Base-by-base conservation (phyloP, 2,113 vertebrate genomes). In the Bettongia penicillata region DNA sequence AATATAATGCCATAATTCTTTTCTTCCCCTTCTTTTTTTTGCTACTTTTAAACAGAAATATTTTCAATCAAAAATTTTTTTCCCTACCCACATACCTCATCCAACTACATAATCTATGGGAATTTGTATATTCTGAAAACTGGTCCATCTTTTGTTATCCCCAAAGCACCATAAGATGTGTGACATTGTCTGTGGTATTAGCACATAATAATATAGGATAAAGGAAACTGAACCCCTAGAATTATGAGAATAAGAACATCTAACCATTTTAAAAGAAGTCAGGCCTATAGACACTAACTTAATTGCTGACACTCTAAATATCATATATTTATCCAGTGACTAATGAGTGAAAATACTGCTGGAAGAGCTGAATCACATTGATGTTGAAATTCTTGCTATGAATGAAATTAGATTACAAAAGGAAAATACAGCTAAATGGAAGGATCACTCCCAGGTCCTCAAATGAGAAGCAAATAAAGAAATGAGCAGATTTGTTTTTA, bases 1-100 rank as follows among this genome's bases (percentile, higher is more conserved):
- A 94, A 23, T 47, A 91, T 89, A 92, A 90, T 96, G 2, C 50
- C 47, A 96, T 3, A 95, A 96, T 55, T 93, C 48, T 89, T 89
- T 37, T 16, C 14, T 10, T 19, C 31, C 24, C 16, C 9, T 14
- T 22, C 3, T 55, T 94, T 24, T 94, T 94, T 94, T 94, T 48
- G 52, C 91, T 51, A 57, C 55, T 94, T 89, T 95, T 90, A 37
- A 97, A 50, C 31, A 96, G 61, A 96, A 94, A 37, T 77, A 95
- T 93, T 94, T 97, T 94, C 51, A 51, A 52, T 94, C 91, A 96
- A 97, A 94, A 96, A 61, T 57, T 95, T 91, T 96, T 95, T 95
- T 12, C 31, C 3, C 61, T 14, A 68, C 2, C 6, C 19, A 43
- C n/a, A 84, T 84, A 84, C 7, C 16, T 43, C n/a, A 43, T 84